A percentile compares a stretch with the other conserved stretches of the same genome.
Evolutionary conservation across 1,140 invertebrate genomes (phyloP).

Genomic region (Tenebrio molitor): DNA sequence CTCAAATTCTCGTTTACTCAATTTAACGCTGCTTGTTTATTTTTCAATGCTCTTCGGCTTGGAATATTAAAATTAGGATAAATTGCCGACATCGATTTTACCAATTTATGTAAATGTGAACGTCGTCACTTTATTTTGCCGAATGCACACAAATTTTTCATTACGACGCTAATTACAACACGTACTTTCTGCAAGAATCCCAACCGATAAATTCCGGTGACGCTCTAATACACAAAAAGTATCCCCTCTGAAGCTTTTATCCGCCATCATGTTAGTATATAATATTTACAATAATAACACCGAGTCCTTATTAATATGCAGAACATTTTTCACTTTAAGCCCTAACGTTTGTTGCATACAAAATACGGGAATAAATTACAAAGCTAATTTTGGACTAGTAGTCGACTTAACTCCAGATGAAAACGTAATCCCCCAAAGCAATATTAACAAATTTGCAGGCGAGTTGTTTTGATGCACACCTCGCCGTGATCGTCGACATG

Average conservation of each 20-base stretch:
- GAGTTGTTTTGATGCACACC: not conserved
- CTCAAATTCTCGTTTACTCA: conserved; percentile 18
- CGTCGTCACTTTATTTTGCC: not conserved
- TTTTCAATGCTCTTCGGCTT: conserved; percentile 4
- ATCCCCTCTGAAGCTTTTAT: too few relatives aligned
- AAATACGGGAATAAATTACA: conserved; percentile 23
- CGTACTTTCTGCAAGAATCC: not conserved
- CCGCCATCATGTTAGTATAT: not conserved
- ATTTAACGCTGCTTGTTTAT: conserved; percentile 4
- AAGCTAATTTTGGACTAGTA: conserved; percentile 33
- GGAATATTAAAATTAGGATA: conserved; percentile 13
- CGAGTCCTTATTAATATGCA: conserved; percentile 26
- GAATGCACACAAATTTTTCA: too few relatives aligned
- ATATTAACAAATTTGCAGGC: not conserved
- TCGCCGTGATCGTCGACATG: too few relatives aligned
- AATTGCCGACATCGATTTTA: conserved; percentile 21
- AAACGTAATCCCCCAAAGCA: conserved; percentile 25
- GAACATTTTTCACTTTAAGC: conserved; percentile 39
- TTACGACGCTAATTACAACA: not conserved
- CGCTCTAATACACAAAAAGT: too few relatives aligned
- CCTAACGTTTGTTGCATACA: conserved; percentile 26
- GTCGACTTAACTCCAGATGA: conserved; percentile 20
- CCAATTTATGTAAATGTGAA: conserved; percentile 16
- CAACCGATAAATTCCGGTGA: too few relatives aligned
- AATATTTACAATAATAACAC: conserved; percentile 19